phyloP scores from a whole-genome alignment of 2,797 vertebrate species.

The Rhinatrema bivittatum region DNA sequence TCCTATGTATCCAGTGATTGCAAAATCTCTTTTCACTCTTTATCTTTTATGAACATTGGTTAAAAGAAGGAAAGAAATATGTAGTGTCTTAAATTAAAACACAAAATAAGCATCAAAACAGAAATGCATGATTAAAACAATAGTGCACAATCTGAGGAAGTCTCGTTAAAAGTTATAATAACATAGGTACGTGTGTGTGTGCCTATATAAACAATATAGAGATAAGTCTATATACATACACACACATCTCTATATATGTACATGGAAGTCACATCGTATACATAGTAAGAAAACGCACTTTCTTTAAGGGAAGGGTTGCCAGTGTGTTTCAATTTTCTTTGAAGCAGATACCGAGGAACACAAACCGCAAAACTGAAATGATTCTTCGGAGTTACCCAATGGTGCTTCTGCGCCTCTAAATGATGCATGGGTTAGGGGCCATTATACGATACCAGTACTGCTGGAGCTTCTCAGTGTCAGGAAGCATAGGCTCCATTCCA shows the following conservation, averaged over 20 bases:
- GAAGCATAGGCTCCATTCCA: background rate
- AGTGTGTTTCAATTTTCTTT: constrained; percentile 26
- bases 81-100: constrained; percentile 53
- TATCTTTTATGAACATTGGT: constrained; percentile 26
- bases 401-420: constrained; percentile 13
- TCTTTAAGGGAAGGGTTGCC: constrained; percentile 21
- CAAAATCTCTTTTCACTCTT: constrained; percentile 18
- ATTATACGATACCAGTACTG: background rate
- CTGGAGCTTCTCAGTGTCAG: background rate
- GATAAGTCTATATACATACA: too few relatives aligned
- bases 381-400: constrained; percentile 9
- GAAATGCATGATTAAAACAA: constrained; percentile 65
- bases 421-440: background rate
- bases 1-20: constrained; percentile 59
- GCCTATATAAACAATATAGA: too few relatives aligned
- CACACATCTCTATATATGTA: too few relatives aligned
- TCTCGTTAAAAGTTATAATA: constrained; percentile 66
- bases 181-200: too few relatives aligned
- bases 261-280: constrained; percentile 66
- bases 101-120: constrained; percentile 54
- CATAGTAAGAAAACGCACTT: constrained; percentile 30
- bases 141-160: constrained; percentile 82
- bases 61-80: constrained; percentile 34
- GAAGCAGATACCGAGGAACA: too few relatives aligned
- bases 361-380: too few relatives aligned